Evolutionary conservation across 2,888 invertebrate genomes (phyloP), one percentile per base, ranked within the genome.

Genomic region (Liodrosophila aerea): DNA sequence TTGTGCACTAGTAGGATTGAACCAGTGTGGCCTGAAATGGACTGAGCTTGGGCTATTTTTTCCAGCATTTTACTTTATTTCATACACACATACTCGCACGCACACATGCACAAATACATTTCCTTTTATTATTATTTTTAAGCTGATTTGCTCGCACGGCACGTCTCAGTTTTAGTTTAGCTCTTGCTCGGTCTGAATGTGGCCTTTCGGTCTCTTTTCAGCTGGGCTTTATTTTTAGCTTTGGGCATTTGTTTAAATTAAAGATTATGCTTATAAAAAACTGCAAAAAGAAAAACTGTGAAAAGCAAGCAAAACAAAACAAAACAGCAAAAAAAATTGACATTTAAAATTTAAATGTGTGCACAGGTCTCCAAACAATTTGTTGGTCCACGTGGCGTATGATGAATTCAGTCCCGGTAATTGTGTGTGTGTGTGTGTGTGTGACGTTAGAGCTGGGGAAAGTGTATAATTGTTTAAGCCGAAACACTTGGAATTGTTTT

Each of bases 231-330:
- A 74, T 75, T 72, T 72, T 72, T 62, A 54, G 75, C 72, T 74
- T 66, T 68, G 50, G 82, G 85, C 82, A 84, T 84, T 84, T 82
- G 78, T 84, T 78, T 68, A 81, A 81, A 74, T 75, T 78, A 62
- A 67, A 72, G 82, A 81, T 84, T 78, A 84, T 73, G 74, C 74
- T 58, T 46, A n/a, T n/a, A n/a, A 73, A 66, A 22, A 22, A 22
- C 3, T 22, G 64, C 44, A 47, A 51, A 68, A 64, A 58, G 58
- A 40, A 57, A 46, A 51, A 36, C 33, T 29, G 33, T 7, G 22
- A 39, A 2, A 39, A 39, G 37, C 13, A 29, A 5, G 7, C 1
- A 46, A 29, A 15, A 2, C 13, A 12, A 12, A 9, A 36, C 37
- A 30, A 45, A 30, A 27, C 22, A 13, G 29, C 36, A 31, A 41